Evolutionary conservation across 2,888 invertebrate genomes (phyloP), one percentile per base, ranked within the genome.

Genomic region (Cantharis nigra): DNA sequence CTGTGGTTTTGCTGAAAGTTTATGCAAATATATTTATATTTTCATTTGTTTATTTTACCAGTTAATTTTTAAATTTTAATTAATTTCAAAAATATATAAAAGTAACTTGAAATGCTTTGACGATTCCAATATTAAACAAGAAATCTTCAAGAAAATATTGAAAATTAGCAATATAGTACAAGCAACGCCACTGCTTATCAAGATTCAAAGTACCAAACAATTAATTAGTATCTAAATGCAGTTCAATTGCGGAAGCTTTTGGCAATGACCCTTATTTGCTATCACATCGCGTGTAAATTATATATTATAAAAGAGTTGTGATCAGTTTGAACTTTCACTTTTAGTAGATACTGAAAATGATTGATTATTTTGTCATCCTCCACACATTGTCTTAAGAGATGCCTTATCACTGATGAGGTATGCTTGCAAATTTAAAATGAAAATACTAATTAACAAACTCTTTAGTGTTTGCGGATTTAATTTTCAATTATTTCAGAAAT

Each of bases 231-330:
- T 49, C 49, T 49, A 1, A 49, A 49, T 49, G n/a, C 67, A 72
- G 23, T 67, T 72, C 18, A 65, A 49, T 65, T 72, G 72, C 67
- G n/a, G 65, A 65, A 72, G 28, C 49, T 20, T 33, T 67, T 14
- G 67, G 14, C 33, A 72, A n/a, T 49, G 72, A 72, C 10, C 72
- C 72, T 23, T 72, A 67, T 1, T 14, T 10, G 11, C 67, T 67
- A 72, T 72, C 72, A 10, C 30, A 20, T 18, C 64, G 67, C 72
- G 33, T 72, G 72, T 62, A 33, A 20, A 64, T 18, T n/a, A 65
- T 65, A 65, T 13, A 23, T n/a, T 65, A n/a, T 65, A 26, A 67
- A 23, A 67, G n/a, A 67, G n/a, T 67, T 23, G 26, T 67, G 23
- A 67, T 26, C 65, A 23, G 23, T 2, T 7, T 67, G 65, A 67